Evolutionary conservation across 64 coral and sea anemone species (phyloP), one percentile per base, ranked within the genome.

Genomic region (Trachythela sp.): DNA sequence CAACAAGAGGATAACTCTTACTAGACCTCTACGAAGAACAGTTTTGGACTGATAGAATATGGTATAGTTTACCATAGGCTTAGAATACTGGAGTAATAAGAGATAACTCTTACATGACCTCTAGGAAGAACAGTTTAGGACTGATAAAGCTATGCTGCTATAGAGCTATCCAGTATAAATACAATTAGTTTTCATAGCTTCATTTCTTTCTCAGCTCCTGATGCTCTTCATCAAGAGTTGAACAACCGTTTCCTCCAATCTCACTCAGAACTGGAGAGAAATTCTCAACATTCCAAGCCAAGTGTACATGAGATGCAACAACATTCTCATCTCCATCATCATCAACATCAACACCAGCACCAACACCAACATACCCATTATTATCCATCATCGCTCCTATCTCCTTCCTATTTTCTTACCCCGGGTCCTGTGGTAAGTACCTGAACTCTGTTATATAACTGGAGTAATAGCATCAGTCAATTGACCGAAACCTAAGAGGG

Each of bases 181-280:
- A n/a, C n/a, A n/a, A n/a, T n/a, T n/a, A 31, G 17, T 26, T 26
- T 29, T 35, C 15, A 72, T 22, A 1, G 17, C 68, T 0, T 52
- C 20, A 80, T 80, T 59, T 75, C 24, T 26, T 80, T 54, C 31
- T 11, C 41, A 94, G 93, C 77, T 84, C 89, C 89, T 42, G 93
- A 94, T 42, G 34, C 90, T 85, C 70, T 94, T 4, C 89, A 89
- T 30, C 93, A 94, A 54, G 93, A 94, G 70, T 54, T 94, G 11
- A 94, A 94, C 89, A 88, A 89, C 34, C 86, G 89, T 42, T 94
- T 94, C 27, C 93, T 94, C 0, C 93, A 91, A 70, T 91, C 89
- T 7, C 93, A 94, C 26, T 83, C 93, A 14, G 93, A 94, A 40
- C 86, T 89, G 67, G 77, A 85, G 41, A 86, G 83, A 40, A 84